Evolutionary conservation across 2,797 vertebrate species (phyloP), one percentile per base, ranked within the genome.

Genomic region (Sebastes aleutianus): DNA sequence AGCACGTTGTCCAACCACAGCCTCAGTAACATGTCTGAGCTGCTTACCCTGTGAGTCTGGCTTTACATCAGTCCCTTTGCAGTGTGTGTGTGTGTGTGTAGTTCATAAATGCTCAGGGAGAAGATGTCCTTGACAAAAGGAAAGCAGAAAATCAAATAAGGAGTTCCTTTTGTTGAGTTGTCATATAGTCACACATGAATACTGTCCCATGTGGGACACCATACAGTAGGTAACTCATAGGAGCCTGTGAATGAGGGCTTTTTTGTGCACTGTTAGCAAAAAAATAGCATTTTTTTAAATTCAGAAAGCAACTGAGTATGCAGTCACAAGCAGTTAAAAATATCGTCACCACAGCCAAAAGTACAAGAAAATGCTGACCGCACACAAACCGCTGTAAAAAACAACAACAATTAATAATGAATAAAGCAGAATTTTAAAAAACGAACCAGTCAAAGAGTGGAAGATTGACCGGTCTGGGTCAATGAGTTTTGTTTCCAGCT

Each of bases 1-100:
- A 99, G 98, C 96, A 99, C 98, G 76, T 96, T 99, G 93, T 98
- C 97, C 93, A 99, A 98, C 96, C 97, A 98, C 96, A 99, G 97
- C 96, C 99, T 99, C 97, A 99, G 97, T 97, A 99, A 99, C 96
- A 99, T 99, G 98, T 97, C 97, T 78, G 98, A 99, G 92, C 98
- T 99, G 91, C 97, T 99, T 88, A 99, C 98, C 82, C 94, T 99
- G 98, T 99, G 96, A 99, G 98, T 99, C 88, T 93, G 84, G 95
- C 94, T 94, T 91, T 85, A 91, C 73, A 87, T 89, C 74, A 74
- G 83, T 68, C 65, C 39, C 66, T 89, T 77, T 85, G 74, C 73
- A 31, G 61, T 31, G 62, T 47, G 82, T 68, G 70, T 70, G 50
- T 70, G 70, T 32, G 67, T 53, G 57, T 27, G 70, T 62, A 1